Base-by-base conservation (phyloP, 1,140 invertebrate genomes). In the Pemphigus obesinymphae region DNA sequence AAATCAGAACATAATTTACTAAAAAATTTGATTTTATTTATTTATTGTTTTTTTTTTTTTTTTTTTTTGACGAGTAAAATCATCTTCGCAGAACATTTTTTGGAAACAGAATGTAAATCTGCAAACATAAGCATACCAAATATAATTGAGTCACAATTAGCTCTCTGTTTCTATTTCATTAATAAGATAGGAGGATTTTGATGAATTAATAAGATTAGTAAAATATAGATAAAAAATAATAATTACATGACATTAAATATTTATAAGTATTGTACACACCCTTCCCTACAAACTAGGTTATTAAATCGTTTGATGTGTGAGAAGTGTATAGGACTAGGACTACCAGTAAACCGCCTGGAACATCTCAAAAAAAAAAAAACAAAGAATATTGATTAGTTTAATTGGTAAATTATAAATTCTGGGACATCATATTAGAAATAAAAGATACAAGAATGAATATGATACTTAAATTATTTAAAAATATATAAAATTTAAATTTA, bases 351-450 rank as follows among this genome's bases (percentile, higher is more conserved):
- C 73, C 73, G 73, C 73, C 73, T 78, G 73, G 40, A 78, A 78
- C 73, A 78, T 78, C 73, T 78, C 73, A 78, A 78, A 78, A 78
- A 58, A 76, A 75, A 43, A 55, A 78, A 78, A 73, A n/a, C n/a
- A n/a, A 73, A 73, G 43, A 73, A 73, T 31, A 73, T 73, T 50
- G 73, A 58, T 78, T 78, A 78, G 73, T 78, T 78, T 23, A 76
- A 53, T n/a, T 53, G 0, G 10, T 50, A 75, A 50, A 40, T 40
- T 68, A 40, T 23, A 26, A n/a, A 23, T 43, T 70, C 13, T 23
- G 66, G 17, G 7, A 40, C 6, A 73, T 53, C 17, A 34, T 72
- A 55, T 55, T 58, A 40, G 20, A 68, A 68, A 68, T 40, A 68
- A n/a, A n/a, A n/a, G n/a, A n/a, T n/a, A n/a, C n/a, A 2, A 68